These are phyloP conservation scores for Crotalus helleri DNA, from an alignment of 2,113 vertebrate species.

Conservation along the genomic window DNA sequence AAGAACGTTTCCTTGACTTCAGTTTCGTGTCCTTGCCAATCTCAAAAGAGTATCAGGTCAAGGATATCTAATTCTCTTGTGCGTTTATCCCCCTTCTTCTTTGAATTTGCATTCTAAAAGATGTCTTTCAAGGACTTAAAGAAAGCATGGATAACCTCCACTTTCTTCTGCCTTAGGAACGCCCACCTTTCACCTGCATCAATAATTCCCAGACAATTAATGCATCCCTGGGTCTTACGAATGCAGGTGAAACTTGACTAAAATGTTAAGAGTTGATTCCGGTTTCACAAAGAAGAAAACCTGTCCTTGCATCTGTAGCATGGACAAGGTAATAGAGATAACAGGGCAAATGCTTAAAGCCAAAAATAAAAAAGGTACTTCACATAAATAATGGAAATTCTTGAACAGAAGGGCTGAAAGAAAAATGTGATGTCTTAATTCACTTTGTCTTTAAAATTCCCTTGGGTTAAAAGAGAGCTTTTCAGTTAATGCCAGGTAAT, in stretches of 20 bases:
- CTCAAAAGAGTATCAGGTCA: not conserved
- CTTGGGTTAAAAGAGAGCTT: not conserved
- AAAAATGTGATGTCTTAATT: not conserved
- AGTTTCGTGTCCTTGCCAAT: not conserved
- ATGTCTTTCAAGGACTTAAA: not conserved
- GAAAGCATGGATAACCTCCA: not conserved
- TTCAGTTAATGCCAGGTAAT: not conserved
- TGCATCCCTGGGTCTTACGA: not conserved
- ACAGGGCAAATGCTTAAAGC: not conserved
- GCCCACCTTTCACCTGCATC: not conserved
- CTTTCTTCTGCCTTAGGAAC: not conserved
- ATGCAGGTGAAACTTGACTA: not conserved
- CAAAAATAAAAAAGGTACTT: not conserved
- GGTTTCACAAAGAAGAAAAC: not conserved
- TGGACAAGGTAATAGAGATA: not conserved
- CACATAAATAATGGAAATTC: not conserved
- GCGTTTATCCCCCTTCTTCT: not conserved
- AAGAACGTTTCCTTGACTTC: not conserved
- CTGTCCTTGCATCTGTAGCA: not conserved
- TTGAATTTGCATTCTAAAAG: not conserved
- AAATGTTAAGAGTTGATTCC: not conserved
- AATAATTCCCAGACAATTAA: not conserved
- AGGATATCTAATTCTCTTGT: not conserved
- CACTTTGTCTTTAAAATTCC: not conserved
- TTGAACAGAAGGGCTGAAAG: not conserved